Evolutionary conservation across 2,113 vertebrate genomes (phyloP).

Genomic region (Chaenogobius annularis): DNA sequence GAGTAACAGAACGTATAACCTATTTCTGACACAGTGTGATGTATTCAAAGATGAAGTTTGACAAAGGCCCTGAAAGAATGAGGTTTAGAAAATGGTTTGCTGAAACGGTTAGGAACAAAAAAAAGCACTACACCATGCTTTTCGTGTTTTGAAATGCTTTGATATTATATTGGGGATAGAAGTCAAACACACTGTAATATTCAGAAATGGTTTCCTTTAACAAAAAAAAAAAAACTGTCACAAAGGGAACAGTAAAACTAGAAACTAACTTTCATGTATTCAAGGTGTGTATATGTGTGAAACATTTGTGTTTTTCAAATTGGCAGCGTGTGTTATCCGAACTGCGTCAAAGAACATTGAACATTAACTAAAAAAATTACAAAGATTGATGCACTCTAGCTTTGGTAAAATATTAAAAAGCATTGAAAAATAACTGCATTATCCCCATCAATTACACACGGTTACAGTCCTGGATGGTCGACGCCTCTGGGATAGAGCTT

Average conservation of each 20-base stretch:
- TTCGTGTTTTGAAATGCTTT: background rate
- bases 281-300: background rate
- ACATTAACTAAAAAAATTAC: background rate
- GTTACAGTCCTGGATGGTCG: conserved; percentile 9
- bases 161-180: background rate
- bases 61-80: background rate
- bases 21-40: background rate
- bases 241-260: background rate
- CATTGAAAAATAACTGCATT: background rate
- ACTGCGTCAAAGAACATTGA: background rate
- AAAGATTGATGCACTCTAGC: background rate
- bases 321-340: background rate
- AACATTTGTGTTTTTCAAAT: background rate
- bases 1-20: background rate
- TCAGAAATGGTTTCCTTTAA: background rate
- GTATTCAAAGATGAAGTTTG: background rate
- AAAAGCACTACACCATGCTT: background rate
- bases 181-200: background rate
- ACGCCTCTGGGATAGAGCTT: conserved; percentile 16
- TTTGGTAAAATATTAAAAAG: background rate
- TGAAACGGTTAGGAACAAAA: background rate
- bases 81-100: background rate
- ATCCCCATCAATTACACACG: too few relatives aligned
- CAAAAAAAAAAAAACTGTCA: background rate
- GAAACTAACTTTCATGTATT: background rate